phyloP scores from a whole-genome alignment of 2,113 vertebrate species.

The Tapirus terrestris region DNA sequence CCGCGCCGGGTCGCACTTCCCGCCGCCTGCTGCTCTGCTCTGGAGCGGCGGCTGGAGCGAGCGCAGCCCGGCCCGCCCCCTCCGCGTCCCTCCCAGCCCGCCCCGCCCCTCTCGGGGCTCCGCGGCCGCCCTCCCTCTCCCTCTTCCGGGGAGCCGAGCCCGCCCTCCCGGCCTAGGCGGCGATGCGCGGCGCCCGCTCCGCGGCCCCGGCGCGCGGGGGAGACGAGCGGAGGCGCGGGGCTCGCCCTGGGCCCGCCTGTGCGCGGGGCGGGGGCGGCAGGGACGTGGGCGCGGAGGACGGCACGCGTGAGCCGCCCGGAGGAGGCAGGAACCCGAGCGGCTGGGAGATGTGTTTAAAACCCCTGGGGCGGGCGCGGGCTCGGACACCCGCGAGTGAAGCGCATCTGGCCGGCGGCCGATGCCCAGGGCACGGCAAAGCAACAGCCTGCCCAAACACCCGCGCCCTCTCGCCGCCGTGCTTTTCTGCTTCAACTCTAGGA shows the following conservation, averaged over 20 bases:
- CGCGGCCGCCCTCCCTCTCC: slow-evolving; percentile 15
- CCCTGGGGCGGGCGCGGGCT: neutral
- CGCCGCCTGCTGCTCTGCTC: slow-evolving; percentile 39
- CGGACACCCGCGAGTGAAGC: neutral
- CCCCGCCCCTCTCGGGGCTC: slow-evolving; percentile 65
- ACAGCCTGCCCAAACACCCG: neutral
- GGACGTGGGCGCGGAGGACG: neutral
- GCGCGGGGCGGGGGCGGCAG: neutral
- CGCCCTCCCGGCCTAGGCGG: slow-evolving; percentile 34
- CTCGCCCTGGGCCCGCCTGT: neutral
- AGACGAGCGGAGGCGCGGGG: neutral
- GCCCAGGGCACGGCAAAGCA: neutral
- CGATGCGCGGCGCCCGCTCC: neutral
- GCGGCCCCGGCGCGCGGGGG: neutral
- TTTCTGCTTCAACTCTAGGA: slow-evolving; percentile 44
- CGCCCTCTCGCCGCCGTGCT: neutral
- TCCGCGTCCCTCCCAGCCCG: slow-evolving; percentile 46
- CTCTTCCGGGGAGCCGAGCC: slow-evolving; percentile 57
- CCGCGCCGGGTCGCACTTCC: slow-evolving; percentile 41
- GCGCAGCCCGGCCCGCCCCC: slow-evolving; percentile 67
- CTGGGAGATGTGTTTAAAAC: neutral
- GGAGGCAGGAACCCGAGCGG: neutral
- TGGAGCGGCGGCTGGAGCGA: neutral
- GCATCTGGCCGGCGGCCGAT: neutral
- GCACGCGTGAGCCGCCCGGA: neutral